Conservation (phyloP, 2,888 invertebrate genomes). For the Koerneria pararmatus region DNA sequence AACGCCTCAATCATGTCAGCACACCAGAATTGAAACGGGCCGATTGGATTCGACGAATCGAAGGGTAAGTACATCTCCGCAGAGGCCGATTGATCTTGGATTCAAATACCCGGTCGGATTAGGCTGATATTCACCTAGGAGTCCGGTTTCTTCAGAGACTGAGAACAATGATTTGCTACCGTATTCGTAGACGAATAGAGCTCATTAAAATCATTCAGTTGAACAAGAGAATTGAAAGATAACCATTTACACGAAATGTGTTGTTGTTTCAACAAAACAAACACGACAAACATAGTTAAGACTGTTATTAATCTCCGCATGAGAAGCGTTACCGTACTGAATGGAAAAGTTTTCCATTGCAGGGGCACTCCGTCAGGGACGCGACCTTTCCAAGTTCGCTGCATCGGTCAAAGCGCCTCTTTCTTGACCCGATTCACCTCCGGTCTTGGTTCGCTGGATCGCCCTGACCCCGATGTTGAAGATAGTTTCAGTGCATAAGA, state of each 20-base stretch:
- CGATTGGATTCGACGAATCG: background rate
- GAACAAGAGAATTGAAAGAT: too few relatives aligned
- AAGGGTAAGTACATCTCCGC: background rate
- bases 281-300: too few relatives aligned
- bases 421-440: conserved; percentile 29
- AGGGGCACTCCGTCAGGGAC: too few relatives aligned
- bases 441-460: conserved; percentile 9
- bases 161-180: too few relatives aligned
- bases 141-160: background rate
- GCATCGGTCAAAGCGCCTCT: conserved; percentile 45
- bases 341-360: too few relatives aligned
- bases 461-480: background rate
- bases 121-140: background rate
- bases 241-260: background rate
- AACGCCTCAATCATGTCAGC: too few relatives aligned
- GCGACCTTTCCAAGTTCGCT: conserved; percentile 45
- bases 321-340: too few relatives aligned
- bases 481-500: too few relatives aligned
- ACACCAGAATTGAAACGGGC: background rate
- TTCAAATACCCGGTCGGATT: background rate
- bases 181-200: too few relatives aligned
- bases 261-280: background rate
- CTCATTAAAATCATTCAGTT: too few relatives aligned
- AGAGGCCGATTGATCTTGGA: background rate
- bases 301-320: too few relatives aligned